phyloP scores from a whole-genome alignment of 1,140 invertebrate genomes.

The Lordiphosa stackelbergi region DNA sequence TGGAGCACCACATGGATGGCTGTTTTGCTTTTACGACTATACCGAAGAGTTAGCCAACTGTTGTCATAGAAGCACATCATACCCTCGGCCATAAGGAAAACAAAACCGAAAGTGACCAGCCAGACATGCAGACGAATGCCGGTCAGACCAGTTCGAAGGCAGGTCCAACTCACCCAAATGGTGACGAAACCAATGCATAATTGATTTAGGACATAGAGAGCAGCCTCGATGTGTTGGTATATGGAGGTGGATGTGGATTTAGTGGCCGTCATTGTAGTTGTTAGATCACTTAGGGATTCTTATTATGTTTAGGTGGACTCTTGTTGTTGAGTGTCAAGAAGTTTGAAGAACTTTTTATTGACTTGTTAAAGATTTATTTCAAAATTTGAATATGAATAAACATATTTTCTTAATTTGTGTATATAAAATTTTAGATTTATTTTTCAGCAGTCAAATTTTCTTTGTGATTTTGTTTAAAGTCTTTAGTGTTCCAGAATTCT shows the following conservation, averaged over 20 bases:
- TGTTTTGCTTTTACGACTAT: conserved; percentile 50
- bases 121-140: conserved; percentile 63
- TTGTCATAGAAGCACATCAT: conserved; percentile 66
- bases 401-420: no score
- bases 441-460: no score
- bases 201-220: conserved; percentile 60
- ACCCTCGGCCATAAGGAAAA: conserved; percentile 63
- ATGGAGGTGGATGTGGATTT: conserved; percentile 22
- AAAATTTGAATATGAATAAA: no score
- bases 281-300: neutral
- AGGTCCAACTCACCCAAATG: conserved; percentile 70
- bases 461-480: no score
- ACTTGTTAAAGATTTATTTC: no score
- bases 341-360: no score
- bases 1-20: conserved; percentile 54
- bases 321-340: neutral
- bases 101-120: conserved; percentile 62
- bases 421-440: no score
- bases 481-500: no score
- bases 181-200: conserved; percentile 69
- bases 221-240: conserved; percentile 48
- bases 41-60: conserved; percentile 49
- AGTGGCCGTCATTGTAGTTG: conserved; percentile 14
- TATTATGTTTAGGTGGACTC: neutral
- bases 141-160: conserved; percentile 40